Conservation (phyloP, 2,113 vertebrate species). For the Onychostruthus taczanowskii region DNA sequence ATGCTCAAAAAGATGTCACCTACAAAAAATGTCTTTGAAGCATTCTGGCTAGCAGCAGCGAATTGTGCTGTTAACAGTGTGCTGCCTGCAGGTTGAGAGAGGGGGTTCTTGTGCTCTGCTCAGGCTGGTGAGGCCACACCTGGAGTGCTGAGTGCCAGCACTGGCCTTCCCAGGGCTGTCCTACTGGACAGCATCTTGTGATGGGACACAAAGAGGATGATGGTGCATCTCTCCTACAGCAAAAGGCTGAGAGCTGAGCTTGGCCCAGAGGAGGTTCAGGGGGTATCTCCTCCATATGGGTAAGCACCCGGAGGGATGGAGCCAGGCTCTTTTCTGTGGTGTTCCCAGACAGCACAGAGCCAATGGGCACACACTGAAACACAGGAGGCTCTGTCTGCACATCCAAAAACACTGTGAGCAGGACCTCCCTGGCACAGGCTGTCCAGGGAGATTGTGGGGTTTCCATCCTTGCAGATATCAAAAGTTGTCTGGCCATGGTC, state of each 20-base stretch:
- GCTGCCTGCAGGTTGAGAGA: not conserved
- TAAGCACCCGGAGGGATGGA: not conserved
- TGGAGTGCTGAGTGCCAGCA: not conserved
- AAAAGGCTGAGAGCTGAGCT: not conserved
- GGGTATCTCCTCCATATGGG: not conserved
- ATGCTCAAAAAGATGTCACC: not conserved
- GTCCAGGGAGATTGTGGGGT: not conserved
- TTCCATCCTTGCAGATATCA: not conserved
- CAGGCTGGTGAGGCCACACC: not conserved
- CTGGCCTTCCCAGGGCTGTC: not conserved
- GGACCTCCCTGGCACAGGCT: not conserved
- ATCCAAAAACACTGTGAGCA: not conserved
- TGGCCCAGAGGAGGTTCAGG: not conserved
- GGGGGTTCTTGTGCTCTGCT: not conserved
- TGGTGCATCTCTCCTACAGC: not conserved
- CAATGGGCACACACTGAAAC: not conserved
- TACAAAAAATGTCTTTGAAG: not conserved
- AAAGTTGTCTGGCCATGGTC: not conserved
- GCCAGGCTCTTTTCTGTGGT: not conserved
- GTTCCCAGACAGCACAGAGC: not conserved
- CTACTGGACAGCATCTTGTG: accelerated
- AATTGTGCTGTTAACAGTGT: not conserved
- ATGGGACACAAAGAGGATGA: not conserved
- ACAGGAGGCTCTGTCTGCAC: not conserved
- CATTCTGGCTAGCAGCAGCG: not conserved